phyloP scores from a whole-genome alignment of 35 echinoderm and acorn worm species.

The Holothuria glaberrima region DNA sequence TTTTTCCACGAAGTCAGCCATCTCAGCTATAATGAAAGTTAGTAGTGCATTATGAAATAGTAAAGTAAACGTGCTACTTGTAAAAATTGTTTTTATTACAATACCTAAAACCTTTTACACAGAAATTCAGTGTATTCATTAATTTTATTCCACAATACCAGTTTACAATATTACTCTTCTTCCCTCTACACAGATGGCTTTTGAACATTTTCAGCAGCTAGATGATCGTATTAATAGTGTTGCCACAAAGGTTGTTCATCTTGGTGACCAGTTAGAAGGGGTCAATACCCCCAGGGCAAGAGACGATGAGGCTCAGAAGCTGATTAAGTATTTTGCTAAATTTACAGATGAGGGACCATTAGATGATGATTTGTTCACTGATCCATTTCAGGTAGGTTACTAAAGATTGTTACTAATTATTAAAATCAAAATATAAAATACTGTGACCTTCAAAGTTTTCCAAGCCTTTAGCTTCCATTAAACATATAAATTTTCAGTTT shows the following conservation, averaged over 20 bases:
- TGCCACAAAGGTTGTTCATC: conserved; percentile 97
- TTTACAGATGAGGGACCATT: conserved; percentile 81
- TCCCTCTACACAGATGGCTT: conserved; percentile 65
- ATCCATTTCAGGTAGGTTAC: conserved; percentile 84
- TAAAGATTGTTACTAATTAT: background rate
- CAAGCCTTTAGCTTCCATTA: background rate
- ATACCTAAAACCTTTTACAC: too few relatives aligned
- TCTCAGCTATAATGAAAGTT: too few relatives aligned
- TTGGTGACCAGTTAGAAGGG: conserved; percentile 93
- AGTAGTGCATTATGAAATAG: too few relatives aligned
- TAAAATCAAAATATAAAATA: background rate
- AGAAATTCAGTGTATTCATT: background rate
- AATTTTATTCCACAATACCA: background rate
- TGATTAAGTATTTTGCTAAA: conserved; percentile 92
- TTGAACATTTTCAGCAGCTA: conserved; percentile 91
- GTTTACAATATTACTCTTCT: background rate
- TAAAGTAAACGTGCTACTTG: too few relatives aligned
- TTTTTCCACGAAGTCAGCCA: too few relatives aligned
- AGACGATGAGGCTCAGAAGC: conserved; percentile 89
- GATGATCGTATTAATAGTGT: conserved; percentile 98
- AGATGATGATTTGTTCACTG: conserved; percentile 82
- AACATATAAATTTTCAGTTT: background rate
- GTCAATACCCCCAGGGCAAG: conserved; percentile 94
- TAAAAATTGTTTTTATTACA: too few relatives aligned
- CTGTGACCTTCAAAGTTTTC: background rate